These are phyloP conservation scores for Plodia interpunctella DNA, from an alignment of 1,140 invertebrate genomes.

Conservation along the genomic window DNA sequence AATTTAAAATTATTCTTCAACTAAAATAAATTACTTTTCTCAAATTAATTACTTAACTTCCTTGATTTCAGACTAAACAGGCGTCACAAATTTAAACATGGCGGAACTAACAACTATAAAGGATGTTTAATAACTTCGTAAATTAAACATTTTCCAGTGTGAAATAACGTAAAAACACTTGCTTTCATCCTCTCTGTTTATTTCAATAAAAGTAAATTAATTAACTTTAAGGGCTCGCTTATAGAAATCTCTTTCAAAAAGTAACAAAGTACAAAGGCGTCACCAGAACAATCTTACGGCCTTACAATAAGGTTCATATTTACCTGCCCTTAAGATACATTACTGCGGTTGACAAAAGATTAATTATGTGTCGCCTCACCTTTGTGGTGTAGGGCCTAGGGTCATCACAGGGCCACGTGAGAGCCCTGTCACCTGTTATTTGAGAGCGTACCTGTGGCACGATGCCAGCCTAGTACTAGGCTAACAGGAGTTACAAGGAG, in stretches of 20 bases:
- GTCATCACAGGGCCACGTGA: slow-evolving; percentile 49
- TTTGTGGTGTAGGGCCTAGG: slow-evolving; percentile 25
- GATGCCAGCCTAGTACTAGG: slow-evolving; percentile 74
- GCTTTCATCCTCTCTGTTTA: no score
- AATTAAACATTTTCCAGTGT: no score
- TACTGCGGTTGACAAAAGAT: background rate
- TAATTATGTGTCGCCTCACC: background rate
- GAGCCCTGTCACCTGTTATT: slow-evolving; percentile 56
- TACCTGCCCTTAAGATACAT: background rate
- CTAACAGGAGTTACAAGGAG: slow-evolving; percentile 43
- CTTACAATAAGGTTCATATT: background rate
- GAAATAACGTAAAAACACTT: no score
- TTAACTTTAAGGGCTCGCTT: no score
- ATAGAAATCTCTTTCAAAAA: no score
- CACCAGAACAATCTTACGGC: background rate
- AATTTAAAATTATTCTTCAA: no score
- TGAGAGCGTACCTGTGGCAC: slow-evolving; percentile 75
- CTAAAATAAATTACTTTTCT: background rate
- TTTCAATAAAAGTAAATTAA: no score
- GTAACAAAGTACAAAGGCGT: background rate
- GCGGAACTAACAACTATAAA: background rate
- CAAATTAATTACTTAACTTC: background rate
- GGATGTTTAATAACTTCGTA: background rate
- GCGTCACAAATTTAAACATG: background rate
- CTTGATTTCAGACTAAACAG: background rate